Evolutionary conservation across 1,140 invertebrate genomes (phyloP).

Genomic region (Paralvinella palmiformis): DNA sequence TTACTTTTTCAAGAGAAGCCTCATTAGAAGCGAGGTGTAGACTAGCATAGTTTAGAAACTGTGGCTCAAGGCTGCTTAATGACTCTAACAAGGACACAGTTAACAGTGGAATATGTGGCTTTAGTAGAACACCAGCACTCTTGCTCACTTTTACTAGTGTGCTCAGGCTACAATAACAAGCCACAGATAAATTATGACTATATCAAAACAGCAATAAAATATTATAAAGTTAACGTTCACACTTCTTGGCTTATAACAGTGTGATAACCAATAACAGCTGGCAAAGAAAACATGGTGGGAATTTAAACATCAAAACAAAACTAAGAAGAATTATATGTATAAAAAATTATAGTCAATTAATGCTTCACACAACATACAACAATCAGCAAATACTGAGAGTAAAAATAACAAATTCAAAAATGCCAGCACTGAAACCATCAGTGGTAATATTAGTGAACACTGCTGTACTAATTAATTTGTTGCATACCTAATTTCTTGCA

Average conservation of each 20-base stretch:
- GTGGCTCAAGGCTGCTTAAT: conserved; percentile 75
- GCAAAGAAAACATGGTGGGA: no score
- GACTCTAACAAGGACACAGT: conserved; percentile 78
- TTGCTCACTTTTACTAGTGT: conserved; percentile 78
- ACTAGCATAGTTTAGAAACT: conserved; percentile 71
- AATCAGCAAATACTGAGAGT: no score
- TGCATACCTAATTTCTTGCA: conserved; percentile 61
- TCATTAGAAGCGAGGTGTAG: conserved; percentile 59
- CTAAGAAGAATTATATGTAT: no score
- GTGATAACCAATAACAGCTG: no score
- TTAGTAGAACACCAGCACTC: conserved; percentile 68
- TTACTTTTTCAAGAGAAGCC: conserved; percentile 54
- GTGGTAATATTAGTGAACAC: conserved; percentile 6
- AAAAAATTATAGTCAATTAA: no score
- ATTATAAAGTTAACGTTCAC: no score
- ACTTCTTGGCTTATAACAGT: no score
- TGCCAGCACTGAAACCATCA: background rate
- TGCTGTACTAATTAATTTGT: background rate
- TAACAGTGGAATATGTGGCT: conserved; percentile 70
- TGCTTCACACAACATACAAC: no score
- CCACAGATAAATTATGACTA: background rate
- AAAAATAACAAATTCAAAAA: conserved; percentile 4
- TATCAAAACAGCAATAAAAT: no score
- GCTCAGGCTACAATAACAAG: conserved; percentile 59
- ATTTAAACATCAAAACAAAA: no score